Evolutionary conservation across 2,797 vertebrate species (phyloP).

Genomic region (Poeciliopsis turneri): DNA sequence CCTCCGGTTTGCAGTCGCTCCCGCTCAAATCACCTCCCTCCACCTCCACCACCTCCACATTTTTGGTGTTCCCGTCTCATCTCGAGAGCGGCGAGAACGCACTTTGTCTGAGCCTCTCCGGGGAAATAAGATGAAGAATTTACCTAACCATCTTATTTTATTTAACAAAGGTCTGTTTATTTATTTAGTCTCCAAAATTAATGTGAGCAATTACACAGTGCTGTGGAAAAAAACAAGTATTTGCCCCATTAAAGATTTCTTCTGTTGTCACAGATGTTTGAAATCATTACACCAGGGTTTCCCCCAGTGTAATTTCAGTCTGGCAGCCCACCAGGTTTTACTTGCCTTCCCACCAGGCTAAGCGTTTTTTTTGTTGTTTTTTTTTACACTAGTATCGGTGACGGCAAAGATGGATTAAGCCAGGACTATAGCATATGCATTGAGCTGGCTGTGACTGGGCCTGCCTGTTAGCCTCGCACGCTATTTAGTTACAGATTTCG

Average conservation of each 20-base stretch:
- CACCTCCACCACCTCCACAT: not conserved
- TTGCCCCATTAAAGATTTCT: not conserved
- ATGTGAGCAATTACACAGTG: constrained; percentile 28
- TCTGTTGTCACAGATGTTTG: not conserved
- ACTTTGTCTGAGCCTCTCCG: constrained; percentile 21
- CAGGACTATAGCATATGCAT: too few species aligned
- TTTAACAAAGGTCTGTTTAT: constrained; percentile 8
- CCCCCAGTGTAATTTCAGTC: too few species aligned
- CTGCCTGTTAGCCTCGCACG: too few species aligned
- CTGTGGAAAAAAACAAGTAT: not conserved
- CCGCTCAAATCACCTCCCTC: constrained; percentile 3
- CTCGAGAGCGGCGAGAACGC: constrained; percentile 41
- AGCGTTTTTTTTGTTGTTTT: too few species aligned
- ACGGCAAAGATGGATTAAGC: too few species aligned
- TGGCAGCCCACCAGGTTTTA: too few species aligned
- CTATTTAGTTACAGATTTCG: too few species aligned
- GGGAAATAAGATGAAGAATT: constrained; percentile 39
- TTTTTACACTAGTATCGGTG: too few species aligned
- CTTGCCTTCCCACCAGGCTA: too few species aligned
- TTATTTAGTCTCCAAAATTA: constrained; percentile 36
- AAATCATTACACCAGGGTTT: not conserved
- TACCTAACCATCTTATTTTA: constrained; percentile 13
- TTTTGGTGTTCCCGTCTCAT: constrained; percentile 31
- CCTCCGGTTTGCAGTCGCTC: constrained; percentile 51
- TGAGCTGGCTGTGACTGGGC: too few species aligned